Conservation (phyloP, 2,888 invertebrate species). For the Ochropleura leucogaster region DNA sequence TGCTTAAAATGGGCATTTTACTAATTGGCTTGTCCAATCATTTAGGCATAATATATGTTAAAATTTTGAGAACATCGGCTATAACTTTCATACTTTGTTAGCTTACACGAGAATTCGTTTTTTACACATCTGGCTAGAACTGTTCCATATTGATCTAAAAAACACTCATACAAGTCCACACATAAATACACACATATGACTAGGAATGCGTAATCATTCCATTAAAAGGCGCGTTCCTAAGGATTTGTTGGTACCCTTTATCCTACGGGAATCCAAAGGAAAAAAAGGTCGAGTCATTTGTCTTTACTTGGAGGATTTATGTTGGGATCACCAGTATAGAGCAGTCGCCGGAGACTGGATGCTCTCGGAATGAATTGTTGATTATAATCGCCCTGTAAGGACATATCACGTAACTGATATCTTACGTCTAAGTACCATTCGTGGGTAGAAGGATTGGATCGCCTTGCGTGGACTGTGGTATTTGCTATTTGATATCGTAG, state of each 20-base stretch:
- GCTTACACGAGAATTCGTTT: background rate
- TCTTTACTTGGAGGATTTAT: slow-evolving; percentile 87
- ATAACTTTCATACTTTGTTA: background rate
- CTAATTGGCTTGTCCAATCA: background rate
- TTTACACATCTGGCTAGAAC: background rate
- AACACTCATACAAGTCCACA: slow-evolving; percentile 18
- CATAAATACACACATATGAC: slow-evolving; percentile 58
- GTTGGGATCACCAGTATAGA: slow-evolving; percentile 80
- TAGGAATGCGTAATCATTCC: slow-evolving; percentile 83
- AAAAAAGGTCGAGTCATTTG: slow-evolving; percentile 87
- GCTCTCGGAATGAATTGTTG: slow-evolving; percentile 74
- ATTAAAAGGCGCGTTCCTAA: slow-evolving; percentile 80
- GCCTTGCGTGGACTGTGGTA: background rate
- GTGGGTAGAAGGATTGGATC: slow-evolving; percentile 10
- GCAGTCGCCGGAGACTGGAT: slow-evolving; percentile 72
- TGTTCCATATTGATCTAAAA: background rate
- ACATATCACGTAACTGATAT: slow-evolving; percentile 61
- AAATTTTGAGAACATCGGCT: background rate
- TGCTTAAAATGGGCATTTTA: background rate
- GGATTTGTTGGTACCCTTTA: slow-evolving; percentile 82
- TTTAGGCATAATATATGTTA: background rate
- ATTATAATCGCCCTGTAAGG: slow-evolving; percentile 72
- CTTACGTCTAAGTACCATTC: slow-evolving; percentile 8
- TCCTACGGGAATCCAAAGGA: slow-evolving; percentile 80
- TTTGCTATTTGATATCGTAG: background rate